A percentile compares a stretch with the other conserved stretches of the same genome.
Evolutionary conservation across 2,797 vertebrate genomes (phyloP).

Genomic region (Macrochelys suwanniensis): DNA sequence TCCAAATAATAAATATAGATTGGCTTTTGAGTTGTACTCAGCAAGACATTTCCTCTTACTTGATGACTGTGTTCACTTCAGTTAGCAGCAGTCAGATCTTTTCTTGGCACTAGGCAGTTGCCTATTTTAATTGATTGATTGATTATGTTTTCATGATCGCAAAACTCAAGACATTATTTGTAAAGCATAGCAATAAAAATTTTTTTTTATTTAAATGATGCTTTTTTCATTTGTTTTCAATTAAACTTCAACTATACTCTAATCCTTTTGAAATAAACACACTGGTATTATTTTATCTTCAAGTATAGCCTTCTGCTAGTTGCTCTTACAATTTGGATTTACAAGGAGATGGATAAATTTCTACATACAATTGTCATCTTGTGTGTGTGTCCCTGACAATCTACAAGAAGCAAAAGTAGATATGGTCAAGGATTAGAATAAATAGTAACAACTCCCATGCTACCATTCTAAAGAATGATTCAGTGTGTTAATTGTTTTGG

Average conservation of each 20-base stretch:
- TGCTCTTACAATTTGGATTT: neutral
- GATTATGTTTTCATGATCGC: neutral
- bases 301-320: neutral
- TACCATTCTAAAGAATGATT: neutral
- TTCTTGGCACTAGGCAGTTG: neutral
- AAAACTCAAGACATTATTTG: neutral
- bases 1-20: constrained; percentile 46
- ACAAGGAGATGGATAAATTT: neutral
- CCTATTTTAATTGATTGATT: neutral
- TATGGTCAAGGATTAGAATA: neutral
- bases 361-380: neutral
- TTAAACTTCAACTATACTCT: neutral
- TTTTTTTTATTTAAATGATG: neutral
- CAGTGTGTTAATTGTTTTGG: neutral
- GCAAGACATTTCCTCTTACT: constrained; percentile 27
- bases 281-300: neutral
- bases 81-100: neutral
- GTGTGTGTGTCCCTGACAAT: neutral
- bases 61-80: neutral
- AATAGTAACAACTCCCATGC: neutral
- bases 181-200: neutral
- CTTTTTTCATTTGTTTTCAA: neutral
- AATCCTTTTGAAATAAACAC: neutral
- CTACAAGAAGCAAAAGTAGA: neutral
- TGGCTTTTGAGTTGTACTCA: constrained; percentile 14